Base-by-base conservation (phyloP, 23 tunicate species). In the Trididemnum clinides region DNA sequence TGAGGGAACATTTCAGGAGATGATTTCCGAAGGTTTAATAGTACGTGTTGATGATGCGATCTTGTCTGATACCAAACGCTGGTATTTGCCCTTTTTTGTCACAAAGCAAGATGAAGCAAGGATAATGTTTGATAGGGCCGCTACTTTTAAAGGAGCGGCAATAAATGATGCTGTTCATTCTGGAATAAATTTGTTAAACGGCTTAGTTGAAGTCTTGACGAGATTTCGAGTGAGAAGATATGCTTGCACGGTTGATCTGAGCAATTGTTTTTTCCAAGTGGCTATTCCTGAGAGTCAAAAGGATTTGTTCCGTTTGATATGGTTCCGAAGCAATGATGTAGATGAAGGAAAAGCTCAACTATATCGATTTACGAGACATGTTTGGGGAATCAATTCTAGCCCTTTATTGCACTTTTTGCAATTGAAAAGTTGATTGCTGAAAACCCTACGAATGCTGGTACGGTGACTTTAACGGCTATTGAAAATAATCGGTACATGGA, bases 161-260 rank as follows among this genome's bases (percentile, higher is more conserved):
- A 36, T 36, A 28, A 73, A 73, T 38, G 57, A 73, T 36, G 54
- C 57, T 20, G 57, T 38, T 19, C 22, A 18, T 28, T 3, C 57
- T 39, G 80, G 80, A 20, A 37, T 39, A 7, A 39, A 73, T 73
- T 73, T 73, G 57, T 23, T 73, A 37, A 73, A 69, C 22, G 38
- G 76, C 15, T 23, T 73, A 23, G 80, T 39, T 7, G 80, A 39
- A 2, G 80, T 73, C 18, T 39, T 73, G 29, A 39, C 80, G 5
- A 27, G 80, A 28, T 73, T 73, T 73, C 80, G 57, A 12, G 3
- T 73, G 57, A 57, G 57, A 2, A 20, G 28, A 20, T 73, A 73
- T 37, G 80, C 80, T 39, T 73, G 54, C 22, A 73, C 38, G 80
- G 80, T 57, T 4, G 57, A 73, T 38, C 57, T 73, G 27, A 39